Evolutionary conservation across 2,113 vertebrate species (phyloP).

Genomic region (Micromys minutus): DNA sequence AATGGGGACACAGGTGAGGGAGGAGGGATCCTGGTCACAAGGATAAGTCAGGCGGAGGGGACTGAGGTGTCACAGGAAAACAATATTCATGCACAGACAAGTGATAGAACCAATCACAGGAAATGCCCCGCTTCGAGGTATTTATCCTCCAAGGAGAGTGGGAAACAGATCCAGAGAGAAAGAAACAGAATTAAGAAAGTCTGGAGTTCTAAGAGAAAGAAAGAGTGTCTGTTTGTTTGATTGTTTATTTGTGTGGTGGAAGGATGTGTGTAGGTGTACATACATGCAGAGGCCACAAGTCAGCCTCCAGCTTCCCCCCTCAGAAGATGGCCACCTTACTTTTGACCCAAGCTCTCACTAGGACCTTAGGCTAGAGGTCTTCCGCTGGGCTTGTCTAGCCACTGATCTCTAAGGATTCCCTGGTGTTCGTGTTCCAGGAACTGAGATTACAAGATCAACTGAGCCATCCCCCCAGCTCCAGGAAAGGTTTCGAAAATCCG

Average conservation of each 20-base stretch:
- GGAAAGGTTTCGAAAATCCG: background rate
- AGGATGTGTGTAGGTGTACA: background rate
- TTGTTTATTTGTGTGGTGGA: background rate
- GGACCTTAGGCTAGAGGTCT: background rate
- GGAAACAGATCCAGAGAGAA: background rate
- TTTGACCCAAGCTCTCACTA: background rate
- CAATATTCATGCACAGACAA: fast-evolving
- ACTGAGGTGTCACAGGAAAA: background rate
- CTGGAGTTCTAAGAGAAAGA: background rate
- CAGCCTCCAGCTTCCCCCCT: background rate
- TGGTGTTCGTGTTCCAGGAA: no score
- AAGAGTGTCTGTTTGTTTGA: background rate
- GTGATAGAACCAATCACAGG: background rate
- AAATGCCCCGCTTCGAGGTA: background rate
- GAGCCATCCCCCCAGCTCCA: no score
- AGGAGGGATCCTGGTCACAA: background rate
- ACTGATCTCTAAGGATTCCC: background rate
- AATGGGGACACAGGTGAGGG: background rate
- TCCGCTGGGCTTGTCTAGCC: background rate
- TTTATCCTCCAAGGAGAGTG: background rate
- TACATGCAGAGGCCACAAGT: background rate
- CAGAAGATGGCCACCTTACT: background rate
- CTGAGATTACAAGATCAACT: background rate
- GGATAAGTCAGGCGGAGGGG: background rate
- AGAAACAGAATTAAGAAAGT: background rate